Percentiles rank a stretch among this genome's conserved stretches.
Conservation (phyloP, 1,140 invertebrate genomes). For the Whitmania pigra region DNA sequence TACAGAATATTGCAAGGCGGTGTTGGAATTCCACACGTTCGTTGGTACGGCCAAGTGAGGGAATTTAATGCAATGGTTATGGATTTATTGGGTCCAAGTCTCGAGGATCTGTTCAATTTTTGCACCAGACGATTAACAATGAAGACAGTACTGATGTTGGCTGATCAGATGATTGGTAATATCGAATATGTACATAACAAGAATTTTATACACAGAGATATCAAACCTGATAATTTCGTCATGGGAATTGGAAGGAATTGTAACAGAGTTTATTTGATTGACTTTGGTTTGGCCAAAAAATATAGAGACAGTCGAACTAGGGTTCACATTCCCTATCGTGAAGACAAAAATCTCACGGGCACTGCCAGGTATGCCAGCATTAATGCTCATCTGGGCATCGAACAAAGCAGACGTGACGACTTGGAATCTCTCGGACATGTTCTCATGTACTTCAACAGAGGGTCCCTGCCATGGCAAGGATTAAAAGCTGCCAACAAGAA, state of each 20-base stretch:
- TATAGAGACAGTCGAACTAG: slow-evolving; percentile 61
- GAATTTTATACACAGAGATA: slow-evolving; percentile 33
- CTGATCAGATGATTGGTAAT: slow-evolving; percentile 27
- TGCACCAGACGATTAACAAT: slow-evolving; percentile 16
- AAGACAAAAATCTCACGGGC: slow-evolving; percentile 26
- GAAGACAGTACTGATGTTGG: slow-evolving; percentile 25
- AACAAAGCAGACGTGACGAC: slow-evolving; percentile 68
- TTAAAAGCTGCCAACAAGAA: slow-evolving; percentile 77
- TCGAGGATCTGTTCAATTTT: slow-evolving; percentile 20
- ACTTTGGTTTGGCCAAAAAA: slow-evolving; percentile 26
- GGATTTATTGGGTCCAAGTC: slow-evolving; percentile 18
- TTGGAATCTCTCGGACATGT: slow-evolving; percentile 93
- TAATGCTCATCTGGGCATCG: slow-evolving; percentile 78
- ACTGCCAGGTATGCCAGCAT: slow-evolving; percentile 42
- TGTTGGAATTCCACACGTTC: slow-evolving; percentile 90
- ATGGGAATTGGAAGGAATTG: slow-evolving; percentile 87
- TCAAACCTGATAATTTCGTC: slow-evolving; percentile 44
- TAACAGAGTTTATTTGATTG: slow-evolving; percentile 54
- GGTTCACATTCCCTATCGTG: slow-evolving; percentile 58
- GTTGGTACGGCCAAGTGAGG: slow-evolving; percentile 97
- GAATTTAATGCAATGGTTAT: slow-evolving; percentile 43
- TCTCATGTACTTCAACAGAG: slow-evolving; percentile 85
- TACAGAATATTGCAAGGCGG: slow-evolving; percentile 74
- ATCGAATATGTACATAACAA: slow-evolving; percentile 26
- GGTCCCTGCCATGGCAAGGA: slow-evolving; percentile 84